Evolutionary conservation across 2,797 vertebrate species (phyloP).

Genomic region (Chelon auratus): DNA sequence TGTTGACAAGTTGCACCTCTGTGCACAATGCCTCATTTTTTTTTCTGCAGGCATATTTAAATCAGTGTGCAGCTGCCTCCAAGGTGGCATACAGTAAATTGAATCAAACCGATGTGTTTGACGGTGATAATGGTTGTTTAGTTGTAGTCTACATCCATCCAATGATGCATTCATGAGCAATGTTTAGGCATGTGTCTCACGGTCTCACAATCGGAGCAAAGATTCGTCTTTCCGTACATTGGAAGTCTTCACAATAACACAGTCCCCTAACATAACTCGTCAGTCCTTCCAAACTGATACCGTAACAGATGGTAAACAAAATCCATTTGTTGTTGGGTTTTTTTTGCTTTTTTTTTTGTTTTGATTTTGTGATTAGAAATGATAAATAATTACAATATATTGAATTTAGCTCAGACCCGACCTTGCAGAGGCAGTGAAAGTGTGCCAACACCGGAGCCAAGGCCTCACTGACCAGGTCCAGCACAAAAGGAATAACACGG

Average conservation of each 20-base stretch:
- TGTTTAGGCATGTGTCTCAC: constrained; percentile 1
- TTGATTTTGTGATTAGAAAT: too few relatives aligned
- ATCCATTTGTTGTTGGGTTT: too few relatives aligned
- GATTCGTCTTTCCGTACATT: too few relatives aligned
- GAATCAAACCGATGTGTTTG: constrained; percentile 22
- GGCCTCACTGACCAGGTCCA: constrained; percentile 46
- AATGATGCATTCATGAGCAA: constrained; percentile 35
- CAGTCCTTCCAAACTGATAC: too few relatives aligned
- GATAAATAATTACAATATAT: constrained; percentile 12
- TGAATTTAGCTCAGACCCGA: constrained; percentile 33
- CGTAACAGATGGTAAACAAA: too few relatives aligned
- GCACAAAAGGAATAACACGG: constrained; percentile 39
- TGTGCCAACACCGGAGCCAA: constrained; percentile 45
- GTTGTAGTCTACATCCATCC: constrained; percentile 7
- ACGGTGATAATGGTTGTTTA: constrained; percentile 37
- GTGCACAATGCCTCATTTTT: not conserved
- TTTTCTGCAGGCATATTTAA: constrained; percentile 23
- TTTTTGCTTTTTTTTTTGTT: not conserved
- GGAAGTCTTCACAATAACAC: too few relatives aligned
- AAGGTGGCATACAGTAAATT: constrained; percentile 4
- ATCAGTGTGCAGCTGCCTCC: constrained; percentile 14
- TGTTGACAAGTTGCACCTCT: too few relatives aligned
- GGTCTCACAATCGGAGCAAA: too few relatives aligned
- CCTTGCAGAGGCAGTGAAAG: constrained; percentile 20
- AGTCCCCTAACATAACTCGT: too few relatives aligned